Evolutionary conservation across 2,888 invertebrate genomes (phyloP).

Genomic region (Pandemis cinnamomeana): DNA sequence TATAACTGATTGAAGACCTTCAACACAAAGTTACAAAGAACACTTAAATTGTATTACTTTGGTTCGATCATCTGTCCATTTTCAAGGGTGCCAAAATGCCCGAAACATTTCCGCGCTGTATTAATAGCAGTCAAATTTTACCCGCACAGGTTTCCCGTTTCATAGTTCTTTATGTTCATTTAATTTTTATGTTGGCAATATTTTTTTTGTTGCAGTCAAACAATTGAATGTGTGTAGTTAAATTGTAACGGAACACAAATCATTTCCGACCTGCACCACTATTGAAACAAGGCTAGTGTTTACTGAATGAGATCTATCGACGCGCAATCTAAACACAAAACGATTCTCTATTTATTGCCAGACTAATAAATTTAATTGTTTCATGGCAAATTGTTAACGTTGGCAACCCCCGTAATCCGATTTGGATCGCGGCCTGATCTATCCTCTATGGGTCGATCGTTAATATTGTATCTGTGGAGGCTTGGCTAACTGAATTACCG

Average conservation of each 20-base stretch:
- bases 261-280: background rate
- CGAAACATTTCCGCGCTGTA: no score
- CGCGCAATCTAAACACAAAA: background rate
- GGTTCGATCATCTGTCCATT: no score
- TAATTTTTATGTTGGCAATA: no score
- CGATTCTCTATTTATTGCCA: conserved; percentile 1
- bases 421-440: conserved; percentile 23
- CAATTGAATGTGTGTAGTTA: no score
- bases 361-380: conserved; percentile 22
- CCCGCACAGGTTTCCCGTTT: no score
- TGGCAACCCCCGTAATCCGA: conserved; percentile 19
- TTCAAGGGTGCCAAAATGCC: no score
- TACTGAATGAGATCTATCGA: background rate
- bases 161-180: no score
- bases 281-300: background rate
- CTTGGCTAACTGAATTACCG: conserved; percentile 18
- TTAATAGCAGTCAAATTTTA: no score
- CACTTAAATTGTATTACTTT: no score
- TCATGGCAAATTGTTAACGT: conserved; percentile 14
- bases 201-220: background rate
- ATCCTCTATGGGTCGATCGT: conserved; percentile 23
- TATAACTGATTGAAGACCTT: no score
- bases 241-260: background rate
- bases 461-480: conserved; percentile 17
- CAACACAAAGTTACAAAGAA: no score